Evolutionary conservation across 2,888 invertebrate genomes (phyloP).

Genomic region (Hofmannophila pseudospretella): DNA sequence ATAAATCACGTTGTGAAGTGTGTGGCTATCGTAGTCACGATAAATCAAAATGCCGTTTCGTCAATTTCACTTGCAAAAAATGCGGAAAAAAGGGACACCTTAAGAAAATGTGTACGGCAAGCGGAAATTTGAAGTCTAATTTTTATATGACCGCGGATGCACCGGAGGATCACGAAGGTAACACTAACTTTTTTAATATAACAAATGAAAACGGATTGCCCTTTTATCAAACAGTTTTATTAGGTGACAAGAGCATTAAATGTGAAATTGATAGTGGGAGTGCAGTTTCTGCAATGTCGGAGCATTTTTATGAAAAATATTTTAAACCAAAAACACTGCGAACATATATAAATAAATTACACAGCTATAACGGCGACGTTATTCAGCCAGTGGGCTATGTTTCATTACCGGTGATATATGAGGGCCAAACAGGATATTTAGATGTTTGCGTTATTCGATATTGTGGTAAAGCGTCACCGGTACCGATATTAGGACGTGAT

Average conservation of each 20-base stretch:
- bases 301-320: not conserved
- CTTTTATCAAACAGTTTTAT: not conserved
- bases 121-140: too few species aligned
- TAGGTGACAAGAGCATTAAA: not conserved
- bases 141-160: too few species aligned
- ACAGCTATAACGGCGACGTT: not conserved
- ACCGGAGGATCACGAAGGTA: not conserved
- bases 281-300: not conserved
- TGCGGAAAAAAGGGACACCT: constrained; percentile 8
- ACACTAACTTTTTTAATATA: not conserved
- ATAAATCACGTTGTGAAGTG: too few species aligned
- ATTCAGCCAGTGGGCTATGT: not conserved
- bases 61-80: constrained; percentile 2
- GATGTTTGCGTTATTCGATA: not conserved
- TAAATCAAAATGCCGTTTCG: constrained; percentile 9
- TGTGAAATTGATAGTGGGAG: not conserved
- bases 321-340: not conserved
- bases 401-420: not conserved
- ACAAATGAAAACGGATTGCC: not conserved
- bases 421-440: not conserved
- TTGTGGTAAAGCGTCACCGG: not conserved
- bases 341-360: not conserved
- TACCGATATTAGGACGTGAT: not conserved
- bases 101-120: constrained; percentile 7
- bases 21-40: constrained; percentile 9